Base-by-base conservation (phyloP, 2,797 vertebrate species). In the Karalla daura region DNA sequence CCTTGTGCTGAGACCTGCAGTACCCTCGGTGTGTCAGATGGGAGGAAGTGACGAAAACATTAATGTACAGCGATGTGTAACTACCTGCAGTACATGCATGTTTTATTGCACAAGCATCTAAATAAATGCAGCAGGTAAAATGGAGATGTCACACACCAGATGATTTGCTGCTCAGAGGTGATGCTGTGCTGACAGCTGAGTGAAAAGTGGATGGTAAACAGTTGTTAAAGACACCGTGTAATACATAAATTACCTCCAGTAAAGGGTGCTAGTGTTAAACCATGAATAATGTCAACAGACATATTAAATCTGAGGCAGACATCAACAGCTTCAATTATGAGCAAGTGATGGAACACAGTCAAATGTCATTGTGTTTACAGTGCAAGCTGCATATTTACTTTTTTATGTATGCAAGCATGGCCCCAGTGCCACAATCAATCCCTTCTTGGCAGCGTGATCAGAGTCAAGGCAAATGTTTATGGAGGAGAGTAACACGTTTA, bases 81-180 rank as follows among this genome's bases (percentile, higher is more conserved):
- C 21, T 15, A 25, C 21, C n/a, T 36, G 17, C 61, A 30, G n/a
- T 40, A 10, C 11, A 24, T 35, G 17, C 11, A n/a, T 3, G 30
- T 17, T 61, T 76, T 66, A 65, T 61, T 55, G 30, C 45, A 45
- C 0, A 6, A 46, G 13, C 43, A 28, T 43, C 37, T 36, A 72
- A 64, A 59, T 35, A 60, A 32, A 23, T 3, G 50, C 5, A 24
- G 33, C 17, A 23, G 50, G 20, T 17, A 4, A 47, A 63, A 30
- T 3, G 24, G 27, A 47, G 46, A n/a, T 60, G 17, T 67, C 20
- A 28, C 21, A 62, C 53, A 25, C 56, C 13, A 37, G 20, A 50
- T 73, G 70, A 84, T 78, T 79, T 65, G 66, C 46, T 7, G 47
- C 50, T 24, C 44, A 32, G 8, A 46, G 53, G 51, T 35, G 40